Conservation (phyloP, 2,888 invertebrate species). For the Rhingia campestris region DNA sequence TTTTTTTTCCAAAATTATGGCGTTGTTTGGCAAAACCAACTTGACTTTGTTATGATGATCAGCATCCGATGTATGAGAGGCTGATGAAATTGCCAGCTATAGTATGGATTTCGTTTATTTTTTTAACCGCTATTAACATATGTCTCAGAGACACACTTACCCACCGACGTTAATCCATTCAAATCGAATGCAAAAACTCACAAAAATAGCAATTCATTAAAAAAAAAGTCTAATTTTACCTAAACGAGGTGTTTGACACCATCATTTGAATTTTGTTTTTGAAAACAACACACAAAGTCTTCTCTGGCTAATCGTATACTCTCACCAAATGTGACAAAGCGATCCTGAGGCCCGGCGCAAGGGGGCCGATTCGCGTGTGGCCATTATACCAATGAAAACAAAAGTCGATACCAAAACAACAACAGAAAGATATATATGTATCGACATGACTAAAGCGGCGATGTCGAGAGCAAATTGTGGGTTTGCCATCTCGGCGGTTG, state of each 20-base stretch:
- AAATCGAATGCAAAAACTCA: conserved; percentile 2
- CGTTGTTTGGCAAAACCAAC: conserved; percentile 43
- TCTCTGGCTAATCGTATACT: conserved; percentile 9
- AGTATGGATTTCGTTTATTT: conserved; percentile 19
- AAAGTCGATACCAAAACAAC: neutral
- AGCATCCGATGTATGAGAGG: conserved; percentile 5
- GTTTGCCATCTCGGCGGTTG: conserved; percentile 8
- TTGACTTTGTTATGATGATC: conserved; percentile 32
- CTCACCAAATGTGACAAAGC: conserved; percentile 39
- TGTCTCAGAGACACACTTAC: neutral
- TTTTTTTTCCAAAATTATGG: conserved; percentile 35
- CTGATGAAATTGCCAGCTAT: conserved; percentile 39
- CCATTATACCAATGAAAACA: conserved; percentile 31
- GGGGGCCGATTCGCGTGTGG: conserved; percentile 35
- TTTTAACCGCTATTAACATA: neutral
- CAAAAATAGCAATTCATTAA: conserved; percentile 6
- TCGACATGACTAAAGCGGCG: conserved; percentile 16
- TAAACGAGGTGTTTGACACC: conserved; percentile 67
- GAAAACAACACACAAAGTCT: conserved; percentile 1
- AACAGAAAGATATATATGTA: conserved; percentile 1
- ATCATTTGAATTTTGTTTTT: conserved; percentile 61
- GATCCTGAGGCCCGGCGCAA: neutral
- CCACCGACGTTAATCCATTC: conserved; percentile 28
- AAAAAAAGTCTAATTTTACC: conserved; percentile 32
- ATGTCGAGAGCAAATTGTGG: conserved; percentile 17